A percentile compares a stretch with the other conserved stretches of the same genome.
These are phyloP conservation scores for Dryoscopus gambensis DNA, from an alignment of 2,113 vertebrate species.

Conservation along the genomic window DNA sequence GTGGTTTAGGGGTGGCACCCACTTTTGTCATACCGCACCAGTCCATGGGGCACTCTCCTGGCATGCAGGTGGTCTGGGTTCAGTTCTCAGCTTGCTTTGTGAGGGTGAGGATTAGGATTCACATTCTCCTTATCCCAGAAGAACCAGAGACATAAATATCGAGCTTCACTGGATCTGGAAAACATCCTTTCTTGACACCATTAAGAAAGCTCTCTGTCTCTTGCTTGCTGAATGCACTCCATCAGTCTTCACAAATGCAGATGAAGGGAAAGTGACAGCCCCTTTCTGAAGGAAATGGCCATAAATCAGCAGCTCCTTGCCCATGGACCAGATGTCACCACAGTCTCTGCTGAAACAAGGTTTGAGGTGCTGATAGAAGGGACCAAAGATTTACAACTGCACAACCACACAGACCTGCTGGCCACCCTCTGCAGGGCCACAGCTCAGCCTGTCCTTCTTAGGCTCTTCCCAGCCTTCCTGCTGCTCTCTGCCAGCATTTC, in stretches of 20 bases:
- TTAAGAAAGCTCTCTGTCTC: background rate
- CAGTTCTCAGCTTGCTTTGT: background rate
- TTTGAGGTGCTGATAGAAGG: background rate
- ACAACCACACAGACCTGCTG: background rate
- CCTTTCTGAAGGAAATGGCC: background rate
- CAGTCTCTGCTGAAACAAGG: background rate
- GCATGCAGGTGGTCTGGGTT: background rate
- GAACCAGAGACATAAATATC: background rate
- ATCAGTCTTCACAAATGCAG: background rate
- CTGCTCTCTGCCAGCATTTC: background rate
- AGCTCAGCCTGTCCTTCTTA: background rate
- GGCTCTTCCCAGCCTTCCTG: background rate
- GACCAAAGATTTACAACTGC: background rate
- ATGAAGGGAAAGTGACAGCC: background rate
- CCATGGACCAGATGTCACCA: background rate
- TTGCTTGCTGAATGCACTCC: background rate
- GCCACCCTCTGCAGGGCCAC: background rate
- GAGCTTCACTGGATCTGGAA: background rate
- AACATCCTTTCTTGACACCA: background rate
- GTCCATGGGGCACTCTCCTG: background rate
- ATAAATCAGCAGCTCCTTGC: background rate
- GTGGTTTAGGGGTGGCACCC: background rate
- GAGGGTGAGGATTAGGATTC: background rate
- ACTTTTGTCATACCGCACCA: background rate
- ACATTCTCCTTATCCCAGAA: background rate